Evolutionary conservation across 2,113 vertebrate species (phyloP).

Genomic region (Mugil cephalus): DNA sequence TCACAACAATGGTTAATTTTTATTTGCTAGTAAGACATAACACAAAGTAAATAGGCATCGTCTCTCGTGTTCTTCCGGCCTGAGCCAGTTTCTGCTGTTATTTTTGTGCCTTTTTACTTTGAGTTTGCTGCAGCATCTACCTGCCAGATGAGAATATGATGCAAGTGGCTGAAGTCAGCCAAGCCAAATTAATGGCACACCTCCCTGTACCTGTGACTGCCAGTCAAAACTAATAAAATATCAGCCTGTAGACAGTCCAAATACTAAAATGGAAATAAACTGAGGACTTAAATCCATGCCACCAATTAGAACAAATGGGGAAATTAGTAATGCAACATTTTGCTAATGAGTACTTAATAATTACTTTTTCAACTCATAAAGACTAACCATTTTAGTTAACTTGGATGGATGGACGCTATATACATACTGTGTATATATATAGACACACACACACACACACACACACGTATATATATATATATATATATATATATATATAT

Average conservation of each 20-base stretch:
- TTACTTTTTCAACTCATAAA: too few relatives aligned
- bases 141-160: constrained; percentile 34
- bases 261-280: constrained; percentile 1
- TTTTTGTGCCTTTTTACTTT: constrained; percentile 26
- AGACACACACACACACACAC: too few relatives aligned
- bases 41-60: constrained; percentile 10
- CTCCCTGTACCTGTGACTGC: neutral
- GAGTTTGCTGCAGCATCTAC: neutral
- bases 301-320: constrained; percentile 10
- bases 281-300: neutral
- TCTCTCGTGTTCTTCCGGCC: constrained; percentile 20
- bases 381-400: too few relatives aligned
- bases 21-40: constrained; percentile 25
- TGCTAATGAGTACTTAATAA: too few relatives aligned
- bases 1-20: constrained; percentile 26
- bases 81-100: constrained; percentile 3
- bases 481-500: too few relatives aligned
- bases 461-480: too few relatives aligned
- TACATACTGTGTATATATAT: too few relatives aligned
- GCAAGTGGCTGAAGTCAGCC: constrained; percentile 29
- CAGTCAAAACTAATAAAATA: constrained; percentile 21
- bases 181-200: constrained; percentile 27
- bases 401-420: too few relatives aligned
- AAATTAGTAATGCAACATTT: too few relatives aligned
- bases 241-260: neutral